These are phyloP conservation scores for Lissonota sp. DNA, from an alignment of 2,888 invertebrate species.

Conservation along the genomic window DNA sequence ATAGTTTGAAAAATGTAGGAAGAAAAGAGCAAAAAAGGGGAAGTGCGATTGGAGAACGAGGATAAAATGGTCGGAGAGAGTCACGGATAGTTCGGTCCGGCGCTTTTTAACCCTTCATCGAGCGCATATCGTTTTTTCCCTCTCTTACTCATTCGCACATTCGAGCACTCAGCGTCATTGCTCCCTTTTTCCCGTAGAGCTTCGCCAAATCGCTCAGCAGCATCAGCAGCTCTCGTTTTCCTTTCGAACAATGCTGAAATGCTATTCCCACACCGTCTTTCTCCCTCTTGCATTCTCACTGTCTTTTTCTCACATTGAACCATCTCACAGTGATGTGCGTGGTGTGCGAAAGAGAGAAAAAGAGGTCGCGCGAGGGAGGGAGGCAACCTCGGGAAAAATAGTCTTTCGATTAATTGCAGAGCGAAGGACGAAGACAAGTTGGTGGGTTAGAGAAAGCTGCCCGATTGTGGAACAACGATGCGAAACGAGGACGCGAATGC, in stretches of 20 bases:
- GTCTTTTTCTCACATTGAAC: too few species aligned
- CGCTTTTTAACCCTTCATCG: slow-evolving; percentile 42
- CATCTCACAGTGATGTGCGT: too few species aligned
- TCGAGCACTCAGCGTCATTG: neutral
- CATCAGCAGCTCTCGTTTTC: slow-evolving; percentile 44
- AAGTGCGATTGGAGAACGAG: slow-evolving; percentile 7
- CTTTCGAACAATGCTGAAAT: slow-evolving; percentile 37
- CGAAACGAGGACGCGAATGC: slow-evolving; percentile 37
- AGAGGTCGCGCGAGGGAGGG: slow-evolving; percentile 5
- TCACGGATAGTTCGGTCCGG: slow-evolving; percentile 23
- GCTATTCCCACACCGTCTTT: slow-evolving; percentile 15
- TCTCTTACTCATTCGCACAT: slow-evolving; percentile 8
- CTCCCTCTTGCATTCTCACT: slow-evolving; percentile 17
- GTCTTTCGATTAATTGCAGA: slow-evolving; percentile 62
- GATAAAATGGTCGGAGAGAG: slow-evolving; percentile 21
- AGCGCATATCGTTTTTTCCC: slow-evolving; percentile 23
- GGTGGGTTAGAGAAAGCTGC: slow-evolving; percentile 55
- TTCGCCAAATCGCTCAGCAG: slow-evolving; percentile 14
- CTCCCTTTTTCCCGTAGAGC: slow-evolving; percentile 4
- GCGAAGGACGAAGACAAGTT: slow-evolving; percentile 41
- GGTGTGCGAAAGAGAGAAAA: slow-evolving; percentile 15
- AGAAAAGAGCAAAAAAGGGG: too few species aligned
- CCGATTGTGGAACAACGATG: slow-evolving; percentile 56
- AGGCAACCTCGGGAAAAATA: slow-evolving; percentile 31
- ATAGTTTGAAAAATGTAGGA: neutral